Conservation (phyloP, 2,113 vertebrate species). For the Oryzias curvinotus region DNA sequence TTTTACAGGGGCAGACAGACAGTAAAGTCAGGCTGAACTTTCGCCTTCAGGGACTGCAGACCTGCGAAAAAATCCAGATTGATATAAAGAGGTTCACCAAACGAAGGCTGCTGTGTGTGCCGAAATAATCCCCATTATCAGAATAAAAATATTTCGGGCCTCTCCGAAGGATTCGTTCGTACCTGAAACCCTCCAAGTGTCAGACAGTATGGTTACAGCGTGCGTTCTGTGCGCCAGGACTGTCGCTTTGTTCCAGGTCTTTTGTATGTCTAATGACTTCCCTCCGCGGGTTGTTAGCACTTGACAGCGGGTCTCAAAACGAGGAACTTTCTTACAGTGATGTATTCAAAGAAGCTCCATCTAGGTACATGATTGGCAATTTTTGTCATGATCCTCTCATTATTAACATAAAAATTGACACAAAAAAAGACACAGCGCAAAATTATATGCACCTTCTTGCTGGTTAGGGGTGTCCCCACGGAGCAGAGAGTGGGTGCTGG, state of each 20-base stretch:
- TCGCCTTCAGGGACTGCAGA: slow-evolving; percentile 84
- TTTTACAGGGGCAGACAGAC: slow-evolving; percentile 81
- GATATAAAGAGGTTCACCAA: slow-evolving; percentile 91
- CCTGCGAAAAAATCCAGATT: slow-evolving; percentile 90
- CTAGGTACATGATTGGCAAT: slow-evolving; percentile 99
- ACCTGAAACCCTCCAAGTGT: slow-evolving; percentile 83
- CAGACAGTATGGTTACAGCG: slow-evolving; percentile 89
- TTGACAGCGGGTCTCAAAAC: slow-evolving; percentile 99
- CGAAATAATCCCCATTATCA: slow-evolving; percentile 72
- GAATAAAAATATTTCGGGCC: slow-evolving; percentile 53
- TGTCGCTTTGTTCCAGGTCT: slow-evolving; percentile 96
- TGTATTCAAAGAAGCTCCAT: slow-evolving; percentile 98
- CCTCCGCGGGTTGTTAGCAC: slow-evolving; percentile 99
- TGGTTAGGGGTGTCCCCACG: slow-evolving; percentile 88
- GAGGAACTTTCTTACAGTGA: slow-evolving; percentile 95
- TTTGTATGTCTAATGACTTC: slow-evolving; percentile 99
- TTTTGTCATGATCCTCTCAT: slow-evolving; percentile 99
- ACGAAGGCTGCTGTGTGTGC: slow-evolving; percentile 77
- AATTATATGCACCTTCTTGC: slow-evolving; percentile 87
- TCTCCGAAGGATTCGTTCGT: slow-evolving; percentile 57
- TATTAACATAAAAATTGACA: slow-evolving; percentile 99
- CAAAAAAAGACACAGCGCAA: slow-evolving; percentile 85
- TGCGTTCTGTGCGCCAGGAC: slow-evolving; percentile 90
- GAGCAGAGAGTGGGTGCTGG: slow-evolving; percentile 73
- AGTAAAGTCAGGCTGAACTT: slow-evolving; percentile 84